Percentiles rank a stretch among this genome's conserved stretches.
Evolutionary conservation across 2,797 vertebrate genomes (phyloP).

Genomic region (Sebastes miniatus): DNA sequence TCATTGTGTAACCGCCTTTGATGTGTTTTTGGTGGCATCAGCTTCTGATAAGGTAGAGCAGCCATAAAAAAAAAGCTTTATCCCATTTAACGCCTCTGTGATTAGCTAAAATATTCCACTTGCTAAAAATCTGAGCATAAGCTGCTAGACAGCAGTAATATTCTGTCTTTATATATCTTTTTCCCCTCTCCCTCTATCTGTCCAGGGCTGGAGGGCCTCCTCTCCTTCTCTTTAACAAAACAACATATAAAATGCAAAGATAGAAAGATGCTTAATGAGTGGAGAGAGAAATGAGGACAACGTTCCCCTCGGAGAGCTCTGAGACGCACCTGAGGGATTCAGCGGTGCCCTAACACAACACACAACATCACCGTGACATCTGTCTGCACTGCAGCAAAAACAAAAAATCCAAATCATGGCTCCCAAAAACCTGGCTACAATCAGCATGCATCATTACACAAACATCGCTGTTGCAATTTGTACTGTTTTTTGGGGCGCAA

Average conservation of each 20-base stretch:
- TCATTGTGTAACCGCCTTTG: constrained; percentile 19
- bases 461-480: background rate
- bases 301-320: constrained; percentile 27
- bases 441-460: constrained; percentile 8
- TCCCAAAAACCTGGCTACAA: background rate
- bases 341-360: constrained; percentile 37
- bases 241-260: constrained; percentile 12
- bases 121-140: background rate
- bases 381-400: constrained; percentile 38
- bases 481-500: background rate
- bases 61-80: background rate
- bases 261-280: constrained; percentile 37
- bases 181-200: background rate
- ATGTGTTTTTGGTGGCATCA: constrained; percentile 19
- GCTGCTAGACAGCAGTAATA: background rate
- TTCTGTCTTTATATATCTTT: background rate
- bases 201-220: background rate
- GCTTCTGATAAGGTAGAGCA: constrained; percentile 3
- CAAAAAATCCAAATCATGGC: background rate
- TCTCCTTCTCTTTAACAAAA: constrained; percentile 1
- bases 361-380: constrained; percentile 46
- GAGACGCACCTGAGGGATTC: constrained; percentile 48
- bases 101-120: constrained; percentile 3
- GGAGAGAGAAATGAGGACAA: constrained; percentile 58
- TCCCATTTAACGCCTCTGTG: background rate